These are phyloP conservation scores for Artibeus lituratus DNA, from an alignment of 2,797 vertebrate species.

Conservation along the genomic window DNA sequence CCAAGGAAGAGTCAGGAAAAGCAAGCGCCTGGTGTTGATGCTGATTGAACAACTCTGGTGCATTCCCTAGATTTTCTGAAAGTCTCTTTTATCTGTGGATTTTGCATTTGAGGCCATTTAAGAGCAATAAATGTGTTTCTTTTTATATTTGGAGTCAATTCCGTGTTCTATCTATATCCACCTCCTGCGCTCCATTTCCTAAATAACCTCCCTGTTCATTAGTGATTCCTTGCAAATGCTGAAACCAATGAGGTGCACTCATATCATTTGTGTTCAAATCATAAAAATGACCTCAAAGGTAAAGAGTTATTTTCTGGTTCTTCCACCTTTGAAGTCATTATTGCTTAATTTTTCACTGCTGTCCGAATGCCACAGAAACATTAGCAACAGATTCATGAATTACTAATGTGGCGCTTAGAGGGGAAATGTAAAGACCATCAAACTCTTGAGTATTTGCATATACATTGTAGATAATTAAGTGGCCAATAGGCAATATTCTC, in stretches of 20 bases:
- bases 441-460: slow-evolving; percentile 76
- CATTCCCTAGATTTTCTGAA: not conserved
- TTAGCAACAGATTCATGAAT: slow-evolving; percentile 76
- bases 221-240: slow-evolving; percentile 49
- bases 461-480: slow-evolving; percentile 77
- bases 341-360: slow-evolving; percentile 75
- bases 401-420: slow-evolving; percentile 76
- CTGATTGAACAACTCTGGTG: not conserved
- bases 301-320: slow-evolving; percentile 68
- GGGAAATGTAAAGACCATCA: slow-evolving; percentile 81
- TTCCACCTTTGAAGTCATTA: slow-evolving; percentile 75
- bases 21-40: not conserved
- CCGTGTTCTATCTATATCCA: not conserved
- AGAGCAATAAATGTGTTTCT: slow-evolving; percentile 41
- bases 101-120: slow-evolving; percentile 20
- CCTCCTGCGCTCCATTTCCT: slow-evolving; percentile 48
- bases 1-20: not conserved
- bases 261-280: slow-evolving; percentile 67
- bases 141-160: slow-evolving; percentile 10
- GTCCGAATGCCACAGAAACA: slow-evolving; percentile 50
- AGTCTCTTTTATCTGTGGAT: not conserved
- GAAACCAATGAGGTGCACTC: slow-evolving; percentile 55
- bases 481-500: slow-evolving; percentile 12
- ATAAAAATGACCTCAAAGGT: slow-evolving; percentile 74
- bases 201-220: slow-evolving; percentile 54